Conservation (phyloP, 2,888 invertebrate species). For the Helicoverpa assulta region DNA sequence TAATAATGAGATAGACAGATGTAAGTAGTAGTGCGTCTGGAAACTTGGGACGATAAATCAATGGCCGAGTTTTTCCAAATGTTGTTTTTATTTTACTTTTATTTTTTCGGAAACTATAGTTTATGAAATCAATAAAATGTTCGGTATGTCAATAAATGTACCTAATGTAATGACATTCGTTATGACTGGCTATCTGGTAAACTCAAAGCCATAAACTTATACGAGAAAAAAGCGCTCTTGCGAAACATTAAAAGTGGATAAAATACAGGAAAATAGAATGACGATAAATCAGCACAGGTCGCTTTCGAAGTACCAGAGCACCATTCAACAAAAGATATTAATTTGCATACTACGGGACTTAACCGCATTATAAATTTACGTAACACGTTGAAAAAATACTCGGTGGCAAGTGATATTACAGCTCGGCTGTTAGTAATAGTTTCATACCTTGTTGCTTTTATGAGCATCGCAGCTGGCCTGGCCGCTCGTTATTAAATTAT, state of each 20-base stretch:
- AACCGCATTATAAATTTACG: slow-evolving; percentile 18
- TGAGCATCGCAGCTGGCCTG: slow-evolving; percentile 40
- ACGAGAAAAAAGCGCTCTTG: too few relatives aligned
- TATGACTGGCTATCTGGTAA: too few relatives aligned
- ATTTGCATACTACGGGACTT: background rate
- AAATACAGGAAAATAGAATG: slow-evolving; percentile 5
- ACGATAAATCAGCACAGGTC: background rate
- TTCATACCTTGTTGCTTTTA: slow-evolving; percentile 65
- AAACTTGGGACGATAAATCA: slow-evolving; percentile 29
- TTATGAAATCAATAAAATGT: too few relatives aligned
- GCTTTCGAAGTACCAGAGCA: background rate
- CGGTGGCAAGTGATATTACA: slow-evolving; percentile 34
- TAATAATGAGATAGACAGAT: slow-evolving; percentile 27
- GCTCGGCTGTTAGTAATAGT: slow-evolving; percentile 50
- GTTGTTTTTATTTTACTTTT: slow-evolving; percentile 1
- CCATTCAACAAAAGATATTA: background rate
- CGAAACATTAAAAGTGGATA: background rate
- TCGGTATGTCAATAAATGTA: too few relatives aligned
- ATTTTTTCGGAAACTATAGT: background rate
- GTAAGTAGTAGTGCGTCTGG: slow-evolving; percentile 17
- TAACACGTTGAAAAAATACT: slow-evolving; percentile 25
- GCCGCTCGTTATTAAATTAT: slow-evolving; percentile 60
- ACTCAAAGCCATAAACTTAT: too few relatives aligned
- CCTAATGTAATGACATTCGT: too few relatives aligned
- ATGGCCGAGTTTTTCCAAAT: slow-evolving; percentile 8